A percentile compares a stretch with the other conserved stretches of the same genome.
Conservation (phyloP, 1,140 invertebrate genomes). For the Scaptomyza graminum region DNA sequence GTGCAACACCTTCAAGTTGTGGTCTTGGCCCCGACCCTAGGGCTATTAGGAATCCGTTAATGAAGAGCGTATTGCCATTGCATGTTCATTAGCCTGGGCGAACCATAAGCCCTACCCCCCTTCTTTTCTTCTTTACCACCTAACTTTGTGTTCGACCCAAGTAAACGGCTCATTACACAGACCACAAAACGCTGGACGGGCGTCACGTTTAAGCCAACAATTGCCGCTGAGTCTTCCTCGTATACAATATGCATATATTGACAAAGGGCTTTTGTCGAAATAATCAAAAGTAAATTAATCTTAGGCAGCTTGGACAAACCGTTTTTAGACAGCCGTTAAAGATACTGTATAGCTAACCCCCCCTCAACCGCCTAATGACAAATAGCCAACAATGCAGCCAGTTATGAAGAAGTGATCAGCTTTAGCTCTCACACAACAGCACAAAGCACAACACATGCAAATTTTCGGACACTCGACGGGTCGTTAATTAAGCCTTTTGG, state of each 20-base stretch:
- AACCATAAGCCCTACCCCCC: background rate
- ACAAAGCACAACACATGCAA: slow-evolving; percentile 45
- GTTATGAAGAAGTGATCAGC: slow-evolving; percentile 54
- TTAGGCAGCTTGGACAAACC: slow-evolving; percentile 37
- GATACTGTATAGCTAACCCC: background rate
- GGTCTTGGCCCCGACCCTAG: slow-evolving; percentile 13
- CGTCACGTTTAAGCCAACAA: slow-evolving; percentile 49
- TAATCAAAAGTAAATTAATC: slow-evolving; percentile 70
- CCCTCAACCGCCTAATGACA: slow-evolving; percentile 47
- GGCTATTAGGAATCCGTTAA: slow-evolving; percentile 23
- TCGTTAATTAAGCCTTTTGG: slow-evolving; percentile 63
- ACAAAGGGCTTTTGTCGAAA: slow-evolving; percentile 55
- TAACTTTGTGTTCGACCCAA: slow-evolving; percentile 1
- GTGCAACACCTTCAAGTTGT: slow-evolving; percentile 36
- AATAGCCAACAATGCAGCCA: slow-evolving; percentile 54
- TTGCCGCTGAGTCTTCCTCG: slow-evolving; percentile 15
- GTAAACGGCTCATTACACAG: slow-evolving; percentile 72
- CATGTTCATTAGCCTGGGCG: slow-evolving; percentile 53
- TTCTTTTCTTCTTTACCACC: background rate
- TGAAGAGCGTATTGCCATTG: slow-evolving; percentile 36
- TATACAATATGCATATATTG: slow-evolving; percentile 14
- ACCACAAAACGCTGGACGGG: slow-evolving; percentile 57
- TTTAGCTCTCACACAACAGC: slow-evolving; percentile 12
- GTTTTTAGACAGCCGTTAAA: slow-evolving; percentile 12
- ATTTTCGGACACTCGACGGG: slow-evolving; percentile 55